Base-by-base conservation (phyloP, 1,140 invertebrate species). In the Zaprionus inermis region DNA sequence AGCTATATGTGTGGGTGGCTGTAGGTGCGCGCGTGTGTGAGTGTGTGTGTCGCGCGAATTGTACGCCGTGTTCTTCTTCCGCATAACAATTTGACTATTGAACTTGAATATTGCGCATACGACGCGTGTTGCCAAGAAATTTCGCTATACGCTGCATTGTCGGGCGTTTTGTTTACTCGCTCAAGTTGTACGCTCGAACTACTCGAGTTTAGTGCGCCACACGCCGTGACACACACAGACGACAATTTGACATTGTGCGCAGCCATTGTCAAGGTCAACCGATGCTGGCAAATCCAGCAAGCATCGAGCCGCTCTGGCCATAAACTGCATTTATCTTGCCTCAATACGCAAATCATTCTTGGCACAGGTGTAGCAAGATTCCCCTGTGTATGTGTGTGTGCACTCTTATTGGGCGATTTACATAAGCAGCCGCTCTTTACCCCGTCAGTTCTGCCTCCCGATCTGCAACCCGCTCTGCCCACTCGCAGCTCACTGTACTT, bases 31-130 rank as follows among this genome's bases (percentile, higher is more conserved):
- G 20, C 30, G 38, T 55, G 34, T 38, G 63, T 55, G 20, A 24
- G 36, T 41, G 56, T 36, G 32, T 49, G 49, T 56, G n/a, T 16
- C 2, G 38, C 38, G 38, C n/a, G 38, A n/a, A 9, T 9, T 44
- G 38, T 16, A 52, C 41, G 70, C 61, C 49, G 20, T 16, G 44
- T 77, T 65, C 67, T 61, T 60, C 58, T 74, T 74, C 72, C 58
- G 66, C 78, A 63, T 74, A 57, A 49, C 52, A 61, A 24, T 57
- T 75, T 75, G 67, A 70, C 54, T 71, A 82, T 34, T 84, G 57
- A 70, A 69, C 67, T 77, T 83, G 56, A 76, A 64, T 76, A 83
- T 73, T 72, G 76, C 81, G 72, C 81, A 84, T 80, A 84, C 77
- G 81, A 63, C 77, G 58, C 59, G 57, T 63, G 69, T 46, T 72